Evolutionary conservation across 2,888 invertebrate species (phyloP), one percentile per base, ranked within the genome.

Genomic region (Ophion obscuratus): DNA sequence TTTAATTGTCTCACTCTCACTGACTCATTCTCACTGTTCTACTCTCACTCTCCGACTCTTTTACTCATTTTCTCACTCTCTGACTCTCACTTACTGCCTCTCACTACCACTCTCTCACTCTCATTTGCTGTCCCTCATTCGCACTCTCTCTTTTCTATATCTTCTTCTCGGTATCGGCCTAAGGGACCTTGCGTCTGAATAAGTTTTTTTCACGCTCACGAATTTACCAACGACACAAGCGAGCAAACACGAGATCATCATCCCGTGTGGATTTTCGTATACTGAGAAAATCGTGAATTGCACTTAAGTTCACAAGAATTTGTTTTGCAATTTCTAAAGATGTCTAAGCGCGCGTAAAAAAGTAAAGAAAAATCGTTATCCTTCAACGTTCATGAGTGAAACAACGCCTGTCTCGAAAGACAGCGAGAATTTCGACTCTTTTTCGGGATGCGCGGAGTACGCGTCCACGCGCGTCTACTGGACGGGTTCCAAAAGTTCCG

Each of bases 401-500:
- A 14, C 47, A 14, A 47, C 47, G 4, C 3, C 47, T 0, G 47
- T 47, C 14, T 47, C 47, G 14, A 47, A 14, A 47, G 47, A 47
- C 47, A 2, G 3, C 47, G 47, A 47, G 47, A 47, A 47, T 14
- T 47, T 14, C 14, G 14, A 2, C 14, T 47, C 11, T 47, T 47
- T 14, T 47, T 47, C 47, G 11, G 44, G 68, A 78, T 67, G 47
- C 47, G 73, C 61, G 7, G 61, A 20, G 57, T 70, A 53, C 59
- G 47, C 67, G 76, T 81, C 73, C 81, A 47, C 47, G 47, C 14
- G 14, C 11, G 47, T 47, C 4, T 83, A 73, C 61, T 86, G 86
- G 86, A 83, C 64, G 11, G 44, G 77, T 83, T 86, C 86, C 86
- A 86, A 81, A 76, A 82, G 79, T 85, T 76, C 47, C 73, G 11